phyloP scores from a whole-genome alignment of 2,113 vertebrate species.

The Calcarius ornatus region DNA sequence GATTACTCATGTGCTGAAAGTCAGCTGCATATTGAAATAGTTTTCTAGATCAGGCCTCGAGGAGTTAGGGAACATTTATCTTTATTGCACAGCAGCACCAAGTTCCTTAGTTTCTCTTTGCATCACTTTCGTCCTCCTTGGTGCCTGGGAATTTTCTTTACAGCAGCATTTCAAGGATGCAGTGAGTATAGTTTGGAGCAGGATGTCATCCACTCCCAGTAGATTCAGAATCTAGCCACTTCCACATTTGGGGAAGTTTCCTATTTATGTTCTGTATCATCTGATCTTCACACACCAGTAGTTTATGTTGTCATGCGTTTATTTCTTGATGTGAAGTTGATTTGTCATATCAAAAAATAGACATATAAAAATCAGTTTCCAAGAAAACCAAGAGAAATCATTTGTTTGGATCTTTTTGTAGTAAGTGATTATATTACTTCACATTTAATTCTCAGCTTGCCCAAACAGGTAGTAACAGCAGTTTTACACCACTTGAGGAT shows the following conservation, averaged over 20 bases:
- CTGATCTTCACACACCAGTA: not conserved
- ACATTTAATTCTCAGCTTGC: not conserved
- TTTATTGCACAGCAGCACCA: not conserved
- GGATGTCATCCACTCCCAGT: not conserved
- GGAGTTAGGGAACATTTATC: not conserved
- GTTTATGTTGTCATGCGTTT: not conserved
- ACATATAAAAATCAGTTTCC: not conserved
- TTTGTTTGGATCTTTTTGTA: not conserved
- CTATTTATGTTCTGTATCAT: not conserved
- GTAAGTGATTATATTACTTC: not conserved
- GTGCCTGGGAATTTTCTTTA: not conserved
- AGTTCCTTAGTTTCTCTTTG: not conserved
- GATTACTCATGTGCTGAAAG: constrained; percentile 35
- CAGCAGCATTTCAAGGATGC: fast-evolving
- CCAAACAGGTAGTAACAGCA: not conserved
- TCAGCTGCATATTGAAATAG: not conserved
- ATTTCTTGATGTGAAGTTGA: not conserved
- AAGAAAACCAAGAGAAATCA: not conserved
- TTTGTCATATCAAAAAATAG: not conserved
- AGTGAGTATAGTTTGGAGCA: not conserved
- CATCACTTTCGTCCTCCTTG: not conserved
- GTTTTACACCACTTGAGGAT: not conserved
- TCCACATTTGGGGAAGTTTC: not conserved
- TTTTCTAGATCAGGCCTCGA: not conserved
- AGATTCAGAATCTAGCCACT: not conserved